Evolutionary conservation across 2,797 vertebrate genomes (phyloP).

Genomic region (Todus mexicanus): DNA sequence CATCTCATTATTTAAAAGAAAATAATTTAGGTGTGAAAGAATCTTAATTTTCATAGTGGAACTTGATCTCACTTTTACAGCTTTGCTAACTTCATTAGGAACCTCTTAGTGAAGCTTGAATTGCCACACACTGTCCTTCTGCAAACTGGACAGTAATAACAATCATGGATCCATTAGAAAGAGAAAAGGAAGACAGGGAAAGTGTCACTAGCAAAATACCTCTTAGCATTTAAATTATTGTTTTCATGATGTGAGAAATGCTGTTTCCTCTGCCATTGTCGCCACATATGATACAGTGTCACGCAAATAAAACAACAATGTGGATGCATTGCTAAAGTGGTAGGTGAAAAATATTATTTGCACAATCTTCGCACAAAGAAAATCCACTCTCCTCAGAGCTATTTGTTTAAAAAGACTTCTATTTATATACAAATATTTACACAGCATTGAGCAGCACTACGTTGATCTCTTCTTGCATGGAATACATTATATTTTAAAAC

Average conservation of each 20-base stretch:
- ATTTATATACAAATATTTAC: conserved; percentile 43
- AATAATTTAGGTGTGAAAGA: not conserved
- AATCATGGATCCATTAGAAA: not conserved
- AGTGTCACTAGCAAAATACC: not conserved
- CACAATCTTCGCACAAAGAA: not conserved
- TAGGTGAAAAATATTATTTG: not conserved
- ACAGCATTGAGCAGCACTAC: not conserved
- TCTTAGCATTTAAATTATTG: not conserved
- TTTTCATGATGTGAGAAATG: not conserved
- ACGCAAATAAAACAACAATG: not conserved
- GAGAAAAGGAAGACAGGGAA: not conserved
- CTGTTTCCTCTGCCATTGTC: not conserved
- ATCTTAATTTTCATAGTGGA: conserved; percentile 13
- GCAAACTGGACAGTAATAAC: conserved; percentile 3
- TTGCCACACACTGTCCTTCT: not conserved
- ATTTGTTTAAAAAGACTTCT: conserved; percentile 3
- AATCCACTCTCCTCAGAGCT: not conserved
- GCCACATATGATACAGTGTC: not conserved
- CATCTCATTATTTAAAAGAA: not conserved
- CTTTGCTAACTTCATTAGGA: conserved; percentile 56
- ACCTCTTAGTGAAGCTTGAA: not conserved
- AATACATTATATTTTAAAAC: not conserved
- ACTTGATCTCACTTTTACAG: conserved; percentile 36
- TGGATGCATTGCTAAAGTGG: not conserved
- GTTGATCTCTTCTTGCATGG: not conserved